Conservation (phyloP, 2,888 invertebrate species). For the Teinopalpus imperialis region DNA sequence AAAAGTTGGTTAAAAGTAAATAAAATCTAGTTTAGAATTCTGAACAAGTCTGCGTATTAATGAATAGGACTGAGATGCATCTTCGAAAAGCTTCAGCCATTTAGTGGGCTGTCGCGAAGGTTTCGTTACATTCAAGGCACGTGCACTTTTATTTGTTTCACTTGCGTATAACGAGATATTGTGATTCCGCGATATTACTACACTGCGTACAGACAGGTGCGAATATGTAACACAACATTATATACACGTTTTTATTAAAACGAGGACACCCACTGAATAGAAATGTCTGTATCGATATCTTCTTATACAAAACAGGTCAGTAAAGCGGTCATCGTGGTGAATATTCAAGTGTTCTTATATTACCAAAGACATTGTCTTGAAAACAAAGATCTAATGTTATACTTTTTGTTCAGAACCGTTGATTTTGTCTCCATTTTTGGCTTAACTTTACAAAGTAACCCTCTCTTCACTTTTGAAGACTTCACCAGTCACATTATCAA, state of each 20-base stretch:
- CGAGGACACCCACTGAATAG: constrained; percentile 63
- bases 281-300: constrained; percentile 53
- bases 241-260: constrained; percentile 77
- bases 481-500: no score
- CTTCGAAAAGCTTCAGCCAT: constrained; percentile 33
- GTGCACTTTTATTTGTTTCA: constrained; percentile 73
- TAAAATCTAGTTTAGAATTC: constrained; percentile 8
- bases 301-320: no score
- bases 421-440: no score
- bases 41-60: constrained; percentile 12
- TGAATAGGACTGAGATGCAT: constrained; percentile 27
- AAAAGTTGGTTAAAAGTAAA: constrained; percentile 7
- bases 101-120: constrained; percentile 25
- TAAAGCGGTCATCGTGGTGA: no score
- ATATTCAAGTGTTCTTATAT: no score
- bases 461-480: no score
- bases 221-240: constrained; percentile 76
- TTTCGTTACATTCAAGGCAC: constrained; percentile 58
- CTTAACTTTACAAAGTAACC: no score
- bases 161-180: constrained; percentile 78
- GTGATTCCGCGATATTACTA: constrained; percentile 75
- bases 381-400: no score
- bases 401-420: no score
- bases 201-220: constrained; percentile 70
- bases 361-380: no score